These are phyloP conservation scores for Brassicogethes aeneus DNA, from an alignment of 2,888 invertebrate genomes.

Conservation along the genomic window DNA sequence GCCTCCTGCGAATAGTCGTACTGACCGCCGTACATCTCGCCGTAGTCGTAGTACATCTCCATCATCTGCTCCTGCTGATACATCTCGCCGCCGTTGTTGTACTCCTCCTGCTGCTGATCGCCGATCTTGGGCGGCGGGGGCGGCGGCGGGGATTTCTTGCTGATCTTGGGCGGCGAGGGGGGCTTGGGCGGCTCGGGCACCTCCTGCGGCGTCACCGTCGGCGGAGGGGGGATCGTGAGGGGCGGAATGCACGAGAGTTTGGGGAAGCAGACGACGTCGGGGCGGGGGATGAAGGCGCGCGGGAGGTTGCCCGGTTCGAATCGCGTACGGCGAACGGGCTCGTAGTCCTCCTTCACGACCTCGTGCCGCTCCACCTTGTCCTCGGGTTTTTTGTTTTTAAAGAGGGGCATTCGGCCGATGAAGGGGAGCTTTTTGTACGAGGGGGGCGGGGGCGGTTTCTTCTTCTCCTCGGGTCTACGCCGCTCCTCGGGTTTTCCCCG, in stretches of 20 bases:
- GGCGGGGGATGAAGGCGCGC: constrained; percentile 37
- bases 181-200: constrained; percentile 17
- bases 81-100: constrained; percentile 20
- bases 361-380: constrained; percentile 43
- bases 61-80: constrained; percentile 23
- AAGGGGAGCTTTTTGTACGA: constrained; percentile 68
- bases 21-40: constrained; percentile 30
- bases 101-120: constrained; percentile 8
- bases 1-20: constrained; percentile 29
- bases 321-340: constrained; percentile 33
- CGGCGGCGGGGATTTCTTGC: constrained; percentile 15
- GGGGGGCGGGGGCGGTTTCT: constrained; percentile 38
- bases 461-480: constrained; percentile 18
- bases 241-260: constrained; percentile 36
- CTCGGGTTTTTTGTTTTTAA: constrained; percentile 49
- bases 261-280: constrained; percentile 39
- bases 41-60: constrained; percentile 32
- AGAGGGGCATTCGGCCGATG: constrained; percentile 78
- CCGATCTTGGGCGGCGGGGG: constrained; percentile 22
- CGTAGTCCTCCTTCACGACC: constrained; percentile 44
- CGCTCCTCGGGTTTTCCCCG: constrained; percentile 12
- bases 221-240: constrained; percentile 28
- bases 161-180: constrained; percentile 31
- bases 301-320: constrained; percentile 39
- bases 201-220: constrained; percentile 9